Base-by-base conservation (phyloP, 2,797 vertebrate species). In the Mus caroli region DNA sequence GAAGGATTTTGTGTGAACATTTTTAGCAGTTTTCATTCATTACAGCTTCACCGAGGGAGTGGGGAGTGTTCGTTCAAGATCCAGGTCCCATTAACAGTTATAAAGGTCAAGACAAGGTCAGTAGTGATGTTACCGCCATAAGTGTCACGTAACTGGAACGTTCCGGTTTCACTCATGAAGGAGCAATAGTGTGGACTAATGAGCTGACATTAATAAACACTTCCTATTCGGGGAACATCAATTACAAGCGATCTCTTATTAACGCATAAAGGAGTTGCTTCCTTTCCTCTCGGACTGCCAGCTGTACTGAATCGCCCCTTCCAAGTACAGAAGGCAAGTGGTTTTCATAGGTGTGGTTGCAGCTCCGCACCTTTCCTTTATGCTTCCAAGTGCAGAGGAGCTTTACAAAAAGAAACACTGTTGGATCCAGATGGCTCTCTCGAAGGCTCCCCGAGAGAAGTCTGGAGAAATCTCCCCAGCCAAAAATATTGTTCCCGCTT, bases 401-500 rank as follows among this genome's bases (percentile, higher is more conserved):
- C 93, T 97, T 97, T 97, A 98, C 96, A 97, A 97, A 97, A 97
- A 98, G 97, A 98, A 97, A 94, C 90, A 97, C 95, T 97, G 85
- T 97, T 98, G 86, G 91, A 96, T 96, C 98, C 98, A 98, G 98
- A 98, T 98, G 98, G 98, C 96, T 97, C 98, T 98, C 98, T 98
- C 94, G 94, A 97, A 97, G 97, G 83, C 97, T 97, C 98, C 98
- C 98, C 97, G 97, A 97, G 98, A 98, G 97, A 98, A 98, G 97
- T 98, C 97, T 96, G 95, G 98, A 97, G 96, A 97, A 96, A 88
- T 96, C 97, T 91, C 80, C 97, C 91, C 88, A 96, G 97, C 98
- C 98, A 98, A 98, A 98, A 98, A 98, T 98, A 97, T 88, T 97
- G 97, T 98, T 98, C 98, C 97, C 83, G 95, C 94, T 98, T 97